Percentiles rank a stretch among this genome's conserved stretches.
These are phyloP conservation scores for Pangasius djambal DNA, from an alignment of 2,797 vertebrate genomes.

Conservation along the genomic window DNA sequence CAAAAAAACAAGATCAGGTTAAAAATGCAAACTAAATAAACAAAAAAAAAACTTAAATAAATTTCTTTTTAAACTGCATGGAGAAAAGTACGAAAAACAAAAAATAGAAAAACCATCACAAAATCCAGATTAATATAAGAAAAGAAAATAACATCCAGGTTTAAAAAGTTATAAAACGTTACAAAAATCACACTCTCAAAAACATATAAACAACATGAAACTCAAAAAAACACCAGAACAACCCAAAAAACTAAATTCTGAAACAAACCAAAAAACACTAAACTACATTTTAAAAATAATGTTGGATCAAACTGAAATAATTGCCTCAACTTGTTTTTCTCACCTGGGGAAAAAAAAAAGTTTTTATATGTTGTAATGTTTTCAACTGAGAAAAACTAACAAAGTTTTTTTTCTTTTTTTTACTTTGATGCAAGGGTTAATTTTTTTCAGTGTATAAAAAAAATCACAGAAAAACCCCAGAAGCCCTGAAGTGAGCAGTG, in stretches of 20 bases:
- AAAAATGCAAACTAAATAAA: not conserved
- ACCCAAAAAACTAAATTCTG: not conserved
- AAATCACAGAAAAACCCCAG: not conserved
- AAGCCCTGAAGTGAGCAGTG: not conserved
- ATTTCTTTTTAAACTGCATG: not conserved
- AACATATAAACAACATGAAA: not conserved
- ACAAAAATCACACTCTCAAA: not conserved
- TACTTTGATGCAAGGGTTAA: not conserved
- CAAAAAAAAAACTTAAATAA: not conserved
- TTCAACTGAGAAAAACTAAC: not conserved
- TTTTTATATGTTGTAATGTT: not conserved
- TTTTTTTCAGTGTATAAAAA: not conserved
- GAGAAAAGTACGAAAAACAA: not conserved
- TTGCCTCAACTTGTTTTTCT: no score
- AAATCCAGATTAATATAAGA: not conserved
- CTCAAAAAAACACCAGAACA: not conserved
- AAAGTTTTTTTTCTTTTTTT: no score
- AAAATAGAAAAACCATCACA: not conserved
- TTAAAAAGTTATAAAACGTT: not conserved
- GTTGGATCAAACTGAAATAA: not conserved
- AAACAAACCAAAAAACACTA: no score
- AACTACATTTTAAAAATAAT: not conserved
- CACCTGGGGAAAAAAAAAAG: no score
- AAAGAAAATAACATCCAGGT: not conserved
- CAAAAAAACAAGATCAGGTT: not conserved